A percentile compares a stretch with the other conserved stretches of the same genome.
These are phyloP conservation scores for Aphelenchoides bicaudatus DNA, from an alignment of 2,888 invertebrate genomes.

Conservation along the genomic window DNA sequence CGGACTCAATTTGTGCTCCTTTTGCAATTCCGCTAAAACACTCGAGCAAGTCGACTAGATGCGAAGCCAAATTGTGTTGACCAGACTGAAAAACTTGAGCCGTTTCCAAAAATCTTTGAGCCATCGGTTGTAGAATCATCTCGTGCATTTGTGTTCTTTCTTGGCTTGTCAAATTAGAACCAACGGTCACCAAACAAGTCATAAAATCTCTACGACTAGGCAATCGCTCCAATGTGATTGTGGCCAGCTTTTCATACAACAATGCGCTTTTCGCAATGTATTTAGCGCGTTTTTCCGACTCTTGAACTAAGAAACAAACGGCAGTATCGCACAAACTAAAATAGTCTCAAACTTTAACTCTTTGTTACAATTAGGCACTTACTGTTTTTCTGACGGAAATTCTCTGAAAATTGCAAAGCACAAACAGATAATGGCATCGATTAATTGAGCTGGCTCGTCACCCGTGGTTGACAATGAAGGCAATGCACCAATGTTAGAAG, in stretches of 20 bases:
- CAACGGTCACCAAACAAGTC: constrained; percentile 70
- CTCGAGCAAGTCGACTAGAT: constrained; percentile 74
- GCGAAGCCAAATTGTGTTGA: constrained; percentile 66
- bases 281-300: constrained; percentile 27
- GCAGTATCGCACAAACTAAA: constrained; percentile 18
- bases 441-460: constrained; percentile 31
- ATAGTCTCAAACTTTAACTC: not conserved
- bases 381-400: constrained; percentile 44
- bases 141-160: constrained; percentile 19
- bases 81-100: constrained; percentile 26
- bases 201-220: constrained; percentile 70
- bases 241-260: constrained; percentile 26
- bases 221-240: constrained; percentile 52
- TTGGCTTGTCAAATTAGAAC: constrained; percentile 21
- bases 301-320: constrained; percentile 15
- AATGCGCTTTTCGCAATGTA: constrained; percentile 28
- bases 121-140: constrained; percentile 48
- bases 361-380: constrained; percentile 12
- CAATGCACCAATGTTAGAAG: not conserved
- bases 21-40: constrained; percentile 65
- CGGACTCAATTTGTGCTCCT: constrained; percentile 65
- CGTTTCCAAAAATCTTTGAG: constrained; percentile 29
- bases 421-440: constrained; percentile 68
- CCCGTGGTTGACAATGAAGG: constrained; percentile 35
- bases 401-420: constrained; percentile 67